phyloP scores from a whole-genome alignment of 2,797 vertebrate species.

The Acanthurus lineatus region DNA sequence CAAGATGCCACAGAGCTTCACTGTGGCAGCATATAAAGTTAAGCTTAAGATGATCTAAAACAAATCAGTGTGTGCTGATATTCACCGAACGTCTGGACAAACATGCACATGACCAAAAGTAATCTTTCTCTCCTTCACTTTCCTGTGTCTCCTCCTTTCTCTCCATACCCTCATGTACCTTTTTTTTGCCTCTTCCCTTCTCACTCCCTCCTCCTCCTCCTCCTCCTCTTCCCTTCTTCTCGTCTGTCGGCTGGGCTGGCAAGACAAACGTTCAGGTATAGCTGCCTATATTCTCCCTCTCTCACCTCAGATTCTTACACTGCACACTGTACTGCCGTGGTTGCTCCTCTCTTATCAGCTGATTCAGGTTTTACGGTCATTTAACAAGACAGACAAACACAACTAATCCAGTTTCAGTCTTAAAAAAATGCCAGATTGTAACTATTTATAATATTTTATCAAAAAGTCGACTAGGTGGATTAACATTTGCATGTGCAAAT shows the following conservation, averaged over 20 bases:
- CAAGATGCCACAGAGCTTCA: not conserved
- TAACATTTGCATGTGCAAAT: not conserved
- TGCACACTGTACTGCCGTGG: constrained; percentile 46
- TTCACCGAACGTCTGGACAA: constrained; percentile 45
- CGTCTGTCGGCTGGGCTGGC: constrained; percentile 84
- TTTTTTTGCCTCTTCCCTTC: constrained; percentile 54
- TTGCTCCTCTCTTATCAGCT: constrained; percentile 63
- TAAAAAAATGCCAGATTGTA: not conserved
- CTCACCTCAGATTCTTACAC: constrained; percentile 78
- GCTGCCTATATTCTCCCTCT: constrained; percentile 82
- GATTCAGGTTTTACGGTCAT: constrained; percentile 24
- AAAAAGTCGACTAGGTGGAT: not conserved
- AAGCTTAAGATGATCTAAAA: not conserved
- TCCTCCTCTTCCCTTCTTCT: constrained; percentile 64
- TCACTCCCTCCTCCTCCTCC: constrained; percentile 67
- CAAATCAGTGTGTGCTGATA: constrained; percentile 23
- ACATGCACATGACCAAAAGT: constrained; percentile 70
- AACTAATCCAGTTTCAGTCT: not conserved
- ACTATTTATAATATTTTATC: not conserved
- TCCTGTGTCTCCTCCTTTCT: constrained; percentile 70
- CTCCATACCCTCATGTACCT: constrained; percentile 66
- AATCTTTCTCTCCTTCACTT: constrained; percentile 82
- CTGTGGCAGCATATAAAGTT: no score
- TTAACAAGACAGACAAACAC: not conserved
- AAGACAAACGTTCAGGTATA: constrained; percentile 90